Conservation (phyloP, 2,888 invertebrate genomes). For the Halictus ligatus region DNA sequence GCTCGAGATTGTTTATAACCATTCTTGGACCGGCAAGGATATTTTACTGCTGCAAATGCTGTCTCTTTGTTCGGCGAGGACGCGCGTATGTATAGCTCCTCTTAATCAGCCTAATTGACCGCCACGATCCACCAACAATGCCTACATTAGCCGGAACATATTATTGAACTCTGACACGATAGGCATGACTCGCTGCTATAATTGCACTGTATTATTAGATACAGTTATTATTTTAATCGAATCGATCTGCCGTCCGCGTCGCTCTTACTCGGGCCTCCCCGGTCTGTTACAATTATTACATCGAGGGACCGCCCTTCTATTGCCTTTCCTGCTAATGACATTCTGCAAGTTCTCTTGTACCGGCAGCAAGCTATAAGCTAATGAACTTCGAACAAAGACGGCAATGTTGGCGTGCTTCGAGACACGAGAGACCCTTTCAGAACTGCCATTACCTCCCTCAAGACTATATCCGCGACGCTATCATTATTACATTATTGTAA, state of each 20-base stretch:
- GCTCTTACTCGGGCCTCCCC: background rate
- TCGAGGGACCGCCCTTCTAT: conserved; percentile 7
- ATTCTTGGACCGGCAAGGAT: background rate
- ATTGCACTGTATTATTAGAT: conserved; percentile 20
- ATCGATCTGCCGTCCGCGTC: conserved; percentile 1
- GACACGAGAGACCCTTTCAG: conserved; percentile 42
- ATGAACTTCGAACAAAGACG: conserved; percentile 52
- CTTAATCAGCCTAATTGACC: conserved; percentile 27
- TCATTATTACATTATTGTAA: conserved; percentile 32
- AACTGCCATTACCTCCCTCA: conserved; percentile 26
- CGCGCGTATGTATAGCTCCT: background rate
- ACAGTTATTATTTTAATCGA: conserved; percentile 34
- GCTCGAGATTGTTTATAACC: too few species aligned
- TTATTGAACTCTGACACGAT: background rate
- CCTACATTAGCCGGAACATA: background rate
- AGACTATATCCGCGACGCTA: conserved; percentile 16
- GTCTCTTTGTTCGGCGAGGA: background rate
- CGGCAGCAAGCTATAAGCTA: conserved; percentile 32
- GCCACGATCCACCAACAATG: background rate
- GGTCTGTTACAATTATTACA: conserved; percentile 27
- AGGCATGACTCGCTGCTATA: background rate
- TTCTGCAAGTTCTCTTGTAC: conserved; percentile 20
- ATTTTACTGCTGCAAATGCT: background rate
- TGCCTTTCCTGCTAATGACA: conserved; percentile 32
- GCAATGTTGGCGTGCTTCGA: conserved; percentile 30